A percentile compares a stretch with the other conserved stretches of the same genome.
Conservation (phyloP, 2,113 vertebrate genomes). For the Oryctolagus cuniculus region DNA sequence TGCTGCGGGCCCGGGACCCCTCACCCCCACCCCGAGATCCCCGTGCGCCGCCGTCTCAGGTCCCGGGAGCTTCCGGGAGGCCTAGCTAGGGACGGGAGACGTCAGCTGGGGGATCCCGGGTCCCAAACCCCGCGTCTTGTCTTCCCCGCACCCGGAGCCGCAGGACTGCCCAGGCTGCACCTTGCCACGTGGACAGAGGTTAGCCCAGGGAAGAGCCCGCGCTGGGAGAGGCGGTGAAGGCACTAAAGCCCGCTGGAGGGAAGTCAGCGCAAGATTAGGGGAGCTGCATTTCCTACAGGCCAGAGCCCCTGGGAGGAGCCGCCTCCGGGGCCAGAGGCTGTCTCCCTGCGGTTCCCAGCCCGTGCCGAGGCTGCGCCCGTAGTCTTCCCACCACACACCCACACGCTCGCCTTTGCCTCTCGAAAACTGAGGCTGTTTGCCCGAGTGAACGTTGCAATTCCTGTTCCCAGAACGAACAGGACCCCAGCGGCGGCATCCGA, state of each 20-base stretch:
- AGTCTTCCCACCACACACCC: not conserved
- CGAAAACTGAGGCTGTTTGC: not conserved
- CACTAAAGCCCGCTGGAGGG: slow-evolving; percentile 2
- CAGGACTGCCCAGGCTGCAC: not conserved
- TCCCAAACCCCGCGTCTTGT: not conserved
- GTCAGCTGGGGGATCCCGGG: not conserved
- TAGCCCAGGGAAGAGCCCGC: not conserved
- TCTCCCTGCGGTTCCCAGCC: not conserved
- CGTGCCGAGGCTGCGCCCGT: too few species aligned
- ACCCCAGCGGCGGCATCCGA: slow-evolving; percentile 32
- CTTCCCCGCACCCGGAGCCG: not conserved
- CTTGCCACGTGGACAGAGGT: not conserved
- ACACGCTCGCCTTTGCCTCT: not conserved
- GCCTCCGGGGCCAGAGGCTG: not conserved
- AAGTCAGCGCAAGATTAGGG: slow-evolving; percentile 30
- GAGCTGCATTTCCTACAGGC: not conserved
- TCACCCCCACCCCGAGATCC: not conserved
- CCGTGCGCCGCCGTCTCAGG: not conserved
- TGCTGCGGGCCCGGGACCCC: not conserved
- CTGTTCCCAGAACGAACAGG: slow-evolving; percentile 23
- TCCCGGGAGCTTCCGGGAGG: not conserved
- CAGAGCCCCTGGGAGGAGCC: not conserved
- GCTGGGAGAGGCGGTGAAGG: not conserved
- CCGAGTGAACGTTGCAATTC: slow-evolving; percentile 48
- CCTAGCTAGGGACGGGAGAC: not conserved